Conservation (phyloP, 2,888 invertebrate genomes). For the Mesoligia furuncula region DNA sequence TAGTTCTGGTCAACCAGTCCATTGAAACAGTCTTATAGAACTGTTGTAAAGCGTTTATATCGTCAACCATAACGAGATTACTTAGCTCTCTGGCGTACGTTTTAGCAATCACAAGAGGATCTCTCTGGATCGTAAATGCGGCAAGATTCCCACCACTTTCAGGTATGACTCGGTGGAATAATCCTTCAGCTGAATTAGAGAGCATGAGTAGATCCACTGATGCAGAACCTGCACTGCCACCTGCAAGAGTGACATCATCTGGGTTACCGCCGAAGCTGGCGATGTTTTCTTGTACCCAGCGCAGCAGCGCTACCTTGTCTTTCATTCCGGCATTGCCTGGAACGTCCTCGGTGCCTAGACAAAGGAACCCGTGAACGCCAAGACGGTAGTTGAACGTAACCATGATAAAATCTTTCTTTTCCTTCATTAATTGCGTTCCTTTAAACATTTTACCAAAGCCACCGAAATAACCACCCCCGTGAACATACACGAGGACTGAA, state of each 20-base stretch:
- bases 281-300: constrained; percentile 75
- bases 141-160: constrained; percentile 72
- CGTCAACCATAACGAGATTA: constrained; percentile 65
- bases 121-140: constrained; percentile 66
- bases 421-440: constrained; percentile 28
- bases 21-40: constrained; percentile 70
- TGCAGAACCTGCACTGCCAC: constrained; percentile 72
- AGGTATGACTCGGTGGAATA: constrained; percentile 73
- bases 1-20: constrained; percentile 56
- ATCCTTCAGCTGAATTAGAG: constrained; percentile 68
- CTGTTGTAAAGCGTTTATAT: constrained; percentile 72
- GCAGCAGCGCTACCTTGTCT: constrained; percentile 72
- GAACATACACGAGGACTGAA: constrained; percentile 71
- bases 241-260: constrained; percentile 72
- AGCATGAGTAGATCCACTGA: constrained; percentile 70
- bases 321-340: constrained; percentile 78
- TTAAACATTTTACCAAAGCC: constrained; percentile 45
- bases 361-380: constrained; percentile 69
- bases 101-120: constrained; percentile 74
- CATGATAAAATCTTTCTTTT: constrained; percentile 65
- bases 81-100: constrained; percentile 65
- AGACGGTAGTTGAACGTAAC: constrained; percentile 73
- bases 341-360: constrained; percentile 69
- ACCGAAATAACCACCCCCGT: constrained; percentile 72
- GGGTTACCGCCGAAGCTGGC: constrained; percentile 76